Evolutionary conservation across 2,888 invertebrate genomes (phyloP), one percentile per base, ranked within the genome.

Genomic region (Lypha dubia): DNA sequence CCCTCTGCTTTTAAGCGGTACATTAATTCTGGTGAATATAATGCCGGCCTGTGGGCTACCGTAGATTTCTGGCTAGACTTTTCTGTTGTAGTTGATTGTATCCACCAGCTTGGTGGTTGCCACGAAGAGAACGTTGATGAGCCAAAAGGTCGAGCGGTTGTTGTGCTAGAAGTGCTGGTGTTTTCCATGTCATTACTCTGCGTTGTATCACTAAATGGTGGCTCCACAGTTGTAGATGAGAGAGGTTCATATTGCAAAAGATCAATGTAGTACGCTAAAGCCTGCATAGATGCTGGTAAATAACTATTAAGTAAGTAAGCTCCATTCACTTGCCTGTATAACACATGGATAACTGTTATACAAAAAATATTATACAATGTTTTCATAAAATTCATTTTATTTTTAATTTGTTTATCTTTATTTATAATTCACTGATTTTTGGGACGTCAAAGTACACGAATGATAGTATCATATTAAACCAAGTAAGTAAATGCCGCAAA

Each of bases 201-300:
- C 6, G 82, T 87, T 41, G 87, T 87, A 41, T 86, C 88, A 75
- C 87, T 89, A 80, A 92, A 92, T 0, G 92, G 92, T 9, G 92
- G 92, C 82, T 92, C 92, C 9, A 91, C 87, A 0, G 92, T 92
- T 65, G 92, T 92, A 62, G 88, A 88, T 65, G 88, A 87, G 1
- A 90, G 63, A 22, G 91, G 91, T 70, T 92, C 92, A 79, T 93
- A 92, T 81, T 92, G 92, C 75, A 92, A 86, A 32, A 88, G 88
- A 83, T 92, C 93, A 46, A 92, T 92, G 58, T 92, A 92, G 85
- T 92, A 93, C 35, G 92, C 92, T 74, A 92, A 82, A 3, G 92
- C 91, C 86, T 93, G 93, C 92, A 92, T 93, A 15, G 90, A 90
- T 4, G 92, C 90, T 58, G 92, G 92, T 81, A 93, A 87, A 85